Percentiles rank a stretch among this genome's conserved stretches.
These are phyloP conservation scores for Lamellibrachia luymesi DNA, from an alignment of 1,140 invertebrate species.

Conservation along the genomic window DNA sequence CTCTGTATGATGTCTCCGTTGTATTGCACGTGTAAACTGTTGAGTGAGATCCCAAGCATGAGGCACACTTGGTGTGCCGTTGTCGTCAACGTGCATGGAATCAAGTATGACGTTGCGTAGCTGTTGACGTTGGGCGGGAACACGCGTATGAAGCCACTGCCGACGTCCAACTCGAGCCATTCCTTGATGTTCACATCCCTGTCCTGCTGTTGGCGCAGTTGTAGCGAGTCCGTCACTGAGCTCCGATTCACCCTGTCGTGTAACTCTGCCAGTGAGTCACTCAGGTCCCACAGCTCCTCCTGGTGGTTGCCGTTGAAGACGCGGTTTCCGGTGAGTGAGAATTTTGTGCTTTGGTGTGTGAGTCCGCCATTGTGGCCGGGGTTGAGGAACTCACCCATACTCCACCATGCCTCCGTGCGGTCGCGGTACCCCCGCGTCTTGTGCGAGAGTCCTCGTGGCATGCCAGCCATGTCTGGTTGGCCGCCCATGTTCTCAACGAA, in stretches of 20 bases:
- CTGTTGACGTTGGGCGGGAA: constrained; percentile 41
- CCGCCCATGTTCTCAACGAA: background rate
- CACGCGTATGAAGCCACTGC: constrained; percentile 52
- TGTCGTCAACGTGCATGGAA: constrained; percentile 50
- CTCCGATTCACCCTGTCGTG: constrained; percentile 36
- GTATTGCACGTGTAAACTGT: constrained; percentile 53
- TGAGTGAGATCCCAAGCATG: constrained; percentile 33
- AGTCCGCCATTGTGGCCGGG: constrained; percentile 30
- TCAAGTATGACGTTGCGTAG: constrained; percentile 39
- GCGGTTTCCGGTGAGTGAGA: constrained; percentile 29
- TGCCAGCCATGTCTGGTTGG: background rate
- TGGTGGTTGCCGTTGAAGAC: constrained; percentile 20
- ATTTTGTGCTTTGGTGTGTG: constrained; percentile 42
- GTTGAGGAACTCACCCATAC: constrained; percentile 41
- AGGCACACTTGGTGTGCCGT: constrained; percentile 51
- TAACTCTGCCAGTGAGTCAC: constrained; percentile 52
- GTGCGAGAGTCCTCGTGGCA: background rate
- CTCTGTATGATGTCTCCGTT: constrained; percentile 55
- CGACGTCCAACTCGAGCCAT: constrained; percentile 50
- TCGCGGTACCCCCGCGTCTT: constrained; percentile 11
- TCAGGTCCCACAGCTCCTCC: constrained; percentile 51
- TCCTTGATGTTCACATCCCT: constrained; percentile 36
- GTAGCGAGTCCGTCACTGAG: constrained; percentile 23
- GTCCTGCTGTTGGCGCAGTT: constrained; percentile 24
- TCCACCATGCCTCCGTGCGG: constrained; percentile 51